Evolutionary conservation across 92 coral and sea anemone species (phyloP).

Genomic region (Muricea muricata): DNA sequence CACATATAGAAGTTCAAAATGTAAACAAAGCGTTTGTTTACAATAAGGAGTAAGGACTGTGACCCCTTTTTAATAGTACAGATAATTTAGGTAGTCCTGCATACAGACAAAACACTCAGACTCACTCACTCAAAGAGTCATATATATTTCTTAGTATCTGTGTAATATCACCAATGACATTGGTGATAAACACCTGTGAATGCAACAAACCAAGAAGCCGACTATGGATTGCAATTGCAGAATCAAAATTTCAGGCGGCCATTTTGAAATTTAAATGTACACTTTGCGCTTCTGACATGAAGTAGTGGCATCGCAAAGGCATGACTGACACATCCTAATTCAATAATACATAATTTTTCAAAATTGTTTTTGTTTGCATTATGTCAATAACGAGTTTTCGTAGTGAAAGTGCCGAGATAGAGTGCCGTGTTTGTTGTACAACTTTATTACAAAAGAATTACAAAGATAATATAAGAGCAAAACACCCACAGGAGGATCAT

Average conservation of each 20-base stretch:
- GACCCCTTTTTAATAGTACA: no score
- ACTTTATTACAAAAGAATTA: neutral
- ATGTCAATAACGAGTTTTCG: neutral
- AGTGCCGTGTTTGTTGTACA: neutral
- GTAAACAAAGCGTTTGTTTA: no score
- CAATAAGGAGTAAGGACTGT: no score
- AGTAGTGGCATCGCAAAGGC: neutral
- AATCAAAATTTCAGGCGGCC: neutral
- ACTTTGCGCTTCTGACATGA: neutral
- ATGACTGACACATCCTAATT: neutral
- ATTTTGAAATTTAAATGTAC: neutral
- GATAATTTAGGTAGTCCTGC: no score
- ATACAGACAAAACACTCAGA: no score
- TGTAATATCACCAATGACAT: neutral
- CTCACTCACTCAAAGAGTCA: neutral
- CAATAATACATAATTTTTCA: neutral
- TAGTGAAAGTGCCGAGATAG: neutral
- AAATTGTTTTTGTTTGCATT: neutral
- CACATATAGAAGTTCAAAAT: no score
- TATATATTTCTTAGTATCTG: neutral
- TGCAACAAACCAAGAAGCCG: no score
- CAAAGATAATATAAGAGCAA: neutral
- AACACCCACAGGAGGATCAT: conserved; percentile 2
- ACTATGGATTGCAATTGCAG: neutral
- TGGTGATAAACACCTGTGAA: neutral